Conservation (phyloP, 2,797 vertebrate species). For the Cyclura pinguis region DNA sequence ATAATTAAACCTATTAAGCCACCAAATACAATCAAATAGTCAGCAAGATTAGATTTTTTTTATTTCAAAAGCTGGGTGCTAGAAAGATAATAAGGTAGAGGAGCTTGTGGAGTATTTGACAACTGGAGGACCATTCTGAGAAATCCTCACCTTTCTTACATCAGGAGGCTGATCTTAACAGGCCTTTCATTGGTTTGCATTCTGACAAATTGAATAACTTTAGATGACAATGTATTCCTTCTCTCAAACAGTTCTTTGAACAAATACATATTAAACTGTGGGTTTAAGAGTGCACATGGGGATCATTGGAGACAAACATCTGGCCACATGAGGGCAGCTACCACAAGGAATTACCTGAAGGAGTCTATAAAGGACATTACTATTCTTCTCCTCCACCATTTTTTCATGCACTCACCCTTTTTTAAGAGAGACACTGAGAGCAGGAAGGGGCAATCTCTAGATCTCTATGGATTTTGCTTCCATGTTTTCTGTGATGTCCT, state of each 20-base stretch:
- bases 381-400: too few species aligned
- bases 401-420: too few species aligned
- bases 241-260: background rate
- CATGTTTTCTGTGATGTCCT: background rate
- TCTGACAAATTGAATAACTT: background rate
- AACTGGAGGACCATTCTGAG: background rate
- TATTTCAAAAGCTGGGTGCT: background rate
- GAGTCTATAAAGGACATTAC: background rate
- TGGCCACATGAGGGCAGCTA: background rate
- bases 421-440: too few species aligned
- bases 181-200: background rate
- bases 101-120: background rate
- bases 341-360: background rate
- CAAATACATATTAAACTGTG: background rate
- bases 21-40: background rate
- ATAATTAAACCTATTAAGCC: background rate
- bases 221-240: background rate
- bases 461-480: background rate
- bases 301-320: background rate
- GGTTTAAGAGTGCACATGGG: background rate
- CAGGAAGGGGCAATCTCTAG: too few species aligned
- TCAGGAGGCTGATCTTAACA: background rate
- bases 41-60: background rate
- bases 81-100: too few species aligned
- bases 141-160: background rate